A percentile compares a stretch with the other conserved stretches of the same genome.
Evolutionary conservation across 2,797 vertebrate genomes (phyloP).

Genomic region (Pseudocheirus occidentalis): DNA sequence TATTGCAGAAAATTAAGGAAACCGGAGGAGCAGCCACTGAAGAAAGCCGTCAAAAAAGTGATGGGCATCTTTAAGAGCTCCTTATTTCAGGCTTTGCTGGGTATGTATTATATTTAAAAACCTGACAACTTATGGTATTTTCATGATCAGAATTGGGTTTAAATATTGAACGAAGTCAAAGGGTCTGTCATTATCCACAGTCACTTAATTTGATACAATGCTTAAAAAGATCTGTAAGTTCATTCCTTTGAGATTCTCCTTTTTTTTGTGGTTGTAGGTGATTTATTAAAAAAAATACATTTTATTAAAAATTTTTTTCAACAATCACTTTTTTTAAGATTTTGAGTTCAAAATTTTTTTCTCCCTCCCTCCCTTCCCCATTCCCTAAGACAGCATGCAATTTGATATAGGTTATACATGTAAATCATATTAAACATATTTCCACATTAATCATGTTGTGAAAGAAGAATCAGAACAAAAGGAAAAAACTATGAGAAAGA

Average conservation of each 20-base stretch:
- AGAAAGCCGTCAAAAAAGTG: constrained; percentile 94
- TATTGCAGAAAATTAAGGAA: constrained; percentile 94
- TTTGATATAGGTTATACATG: too few relatives aligned
- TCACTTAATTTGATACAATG: not conserved
- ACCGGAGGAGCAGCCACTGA: constrained; percentile 93
- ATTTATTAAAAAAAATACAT: too few relatives aligned
- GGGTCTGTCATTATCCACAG: not conserved
- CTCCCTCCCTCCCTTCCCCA: too few relatives aligned
- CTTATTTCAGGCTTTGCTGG: constrained; percentile 95
- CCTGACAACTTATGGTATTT: not conserved
- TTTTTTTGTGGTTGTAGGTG: too few relatives aligned
- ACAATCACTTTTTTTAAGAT: too few relatives aligned
- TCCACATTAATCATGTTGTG: too few relatives aligned
- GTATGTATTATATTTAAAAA: constrained; percentile 85
- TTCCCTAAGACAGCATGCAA: too few relatives aligned
- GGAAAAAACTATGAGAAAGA: too few relatives aligned
- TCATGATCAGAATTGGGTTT: constrained; percentile 42
- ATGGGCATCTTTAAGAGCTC: constrained; percentile 96
- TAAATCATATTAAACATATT: too few relatives aligned
- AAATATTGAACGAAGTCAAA: constrained; percentile 45
- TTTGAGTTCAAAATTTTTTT: too few relatives aligned
- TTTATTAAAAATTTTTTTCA: too few relatives aligned
- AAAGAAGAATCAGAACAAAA: too few relatives aligned
- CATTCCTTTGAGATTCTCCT: not conserved
- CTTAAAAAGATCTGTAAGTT: not conserved